Percentiles rank a stretch among this genome's conserved stretches.
phyloP scores from a whole-genome alignment of 2,113 vertebrate species.

The Coptodon bakossiorum region DNA sequence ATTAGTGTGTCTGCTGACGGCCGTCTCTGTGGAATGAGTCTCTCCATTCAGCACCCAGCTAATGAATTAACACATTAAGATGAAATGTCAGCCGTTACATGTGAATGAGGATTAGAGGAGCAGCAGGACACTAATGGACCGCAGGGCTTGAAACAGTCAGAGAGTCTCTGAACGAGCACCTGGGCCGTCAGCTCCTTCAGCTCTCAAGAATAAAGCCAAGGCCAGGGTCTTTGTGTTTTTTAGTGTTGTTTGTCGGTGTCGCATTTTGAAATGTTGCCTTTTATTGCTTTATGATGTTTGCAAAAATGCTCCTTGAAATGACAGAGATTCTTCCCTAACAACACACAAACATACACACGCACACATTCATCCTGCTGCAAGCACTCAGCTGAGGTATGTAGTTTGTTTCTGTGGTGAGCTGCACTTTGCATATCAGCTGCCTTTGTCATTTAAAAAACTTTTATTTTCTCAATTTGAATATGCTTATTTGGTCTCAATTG shows the following conservation, averaged over 20 bases:
- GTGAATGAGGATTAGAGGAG: conserved; percentile 79
- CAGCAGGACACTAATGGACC: conserved; percentile 77
- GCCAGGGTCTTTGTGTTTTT: background rate
- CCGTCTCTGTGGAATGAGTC: conserved; percentile 47
- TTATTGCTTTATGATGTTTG: conserved; percentile 72
- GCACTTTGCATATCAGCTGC: conserved; percentile 55
- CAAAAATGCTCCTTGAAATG: conserved; percentile 53
- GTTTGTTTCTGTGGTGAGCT: conserved; percentile 34
- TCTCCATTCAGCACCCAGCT: conserved; percentile 54
- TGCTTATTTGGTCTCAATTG: conserved; percentile 64
- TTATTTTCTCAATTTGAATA: conserved; percentile 66
- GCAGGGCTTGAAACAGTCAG: conserved; percentile 30
- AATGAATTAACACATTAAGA: conserved; percentile 74
- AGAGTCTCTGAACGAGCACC: conserved; percentile 66
- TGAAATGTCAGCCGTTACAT: conserved; percentile 74
- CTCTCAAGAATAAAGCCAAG: background rate
- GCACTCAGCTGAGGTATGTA: conserved; percentile 29
- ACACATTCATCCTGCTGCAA: conserved; percentile 4
- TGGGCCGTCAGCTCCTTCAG: conserved; percentile 18
- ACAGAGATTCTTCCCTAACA: conserved; percentile 34
- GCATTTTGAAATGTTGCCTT: conserved; percentile 38
- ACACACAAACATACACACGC: background rate
- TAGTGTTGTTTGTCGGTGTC: background rate
- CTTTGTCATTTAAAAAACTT: conserved; percentile 63
- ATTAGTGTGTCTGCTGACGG: conserved; percentile 59